These are phyloP conservation scores for Raja brachyura DNA, from an alignment of 2,113 vertebrate genomes.

Conservation along the genomic window DNA sequence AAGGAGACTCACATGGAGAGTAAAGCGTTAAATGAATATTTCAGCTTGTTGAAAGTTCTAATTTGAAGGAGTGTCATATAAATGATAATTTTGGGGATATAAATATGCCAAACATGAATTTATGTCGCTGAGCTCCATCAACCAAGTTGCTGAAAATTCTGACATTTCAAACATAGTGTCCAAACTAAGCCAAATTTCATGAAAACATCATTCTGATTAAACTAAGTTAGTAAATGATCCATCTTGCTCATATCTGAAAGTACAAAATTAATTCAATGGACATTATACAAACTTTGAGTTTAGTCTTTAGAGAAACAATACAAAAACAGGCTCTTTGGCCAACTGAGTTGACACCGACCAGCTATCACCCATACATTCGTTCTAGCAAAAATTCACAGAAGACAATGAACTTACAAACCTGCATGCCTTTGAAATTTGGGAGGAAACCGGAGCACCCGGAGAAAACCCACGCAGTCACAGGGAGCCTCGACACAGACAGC, in stretches of 20 bases:
- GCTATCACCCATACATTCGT: no score
- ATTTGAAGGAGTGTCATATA: conserved; percentile 67
- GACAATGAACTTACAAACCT: no score
- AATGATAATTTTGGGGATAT: conserved; percentile 48
- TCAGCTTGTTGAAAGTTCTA: conserved; percentile 63
- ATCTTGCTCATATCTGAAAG: neutral
- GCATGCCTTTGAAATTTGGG: no score
- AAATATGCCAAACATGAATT: conserved; percentile 50
- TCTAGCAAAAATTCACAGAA: no score
- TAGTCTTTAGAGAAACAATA: no score
- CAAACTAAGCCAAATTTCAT: neutral
- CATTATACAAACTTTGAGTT: neutral
- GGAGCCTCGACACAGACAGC: no score
- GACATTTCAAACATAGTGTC: conserved; percentile 34
- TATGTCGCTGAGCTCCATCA: conserved; percentile 44
- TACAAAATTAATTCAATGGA: neutral
- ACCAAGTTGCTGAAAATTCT: conserved; percentile 46
- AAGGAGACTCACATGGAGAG: neutral
- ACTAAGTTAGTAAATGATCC: neutral
- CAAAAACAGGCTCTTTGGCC: no score
- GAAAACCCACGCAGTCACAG: no score
- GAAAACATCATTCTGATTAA: conserved; percentile 2
- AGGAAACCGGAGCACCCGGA: no score
- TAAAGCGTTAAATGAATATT: conserved; percentile 58
- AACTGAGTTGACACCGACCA: no score